A percentile compares a stretch with the other conserved stretches of the same genome.
These are phyloP conservation scores for Coelogynopora nodosa DNA, from an alignment of 2,888 invertebrate genomes.

Conservation along the genomic window DNA sequence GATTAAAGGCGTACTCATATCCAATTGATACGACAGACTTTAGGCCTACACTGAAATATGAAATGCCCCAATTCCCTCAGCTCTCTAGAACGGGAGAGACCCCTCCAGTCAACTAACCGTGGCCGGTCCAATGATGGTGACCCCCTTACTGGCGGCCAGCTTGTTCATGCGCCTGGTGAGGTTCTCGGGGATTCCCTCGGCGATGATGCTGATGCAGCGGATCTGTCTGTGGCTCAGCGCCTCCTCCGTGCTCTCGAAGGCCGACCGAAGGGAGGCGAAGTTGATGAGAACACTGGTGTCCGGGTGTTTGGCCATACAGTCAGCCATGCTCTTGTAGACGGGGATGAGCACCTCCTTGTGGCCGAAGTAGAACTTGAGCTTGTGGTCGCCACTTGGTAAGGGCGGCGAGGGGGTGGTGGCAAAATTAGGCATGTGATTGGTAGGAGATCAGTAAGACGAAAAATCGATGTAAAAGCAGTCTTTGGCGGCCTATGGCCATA, in stretches of 20 bases:
- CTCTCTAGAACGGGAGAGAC: not conserved
- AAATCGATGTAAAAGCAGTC: no score
- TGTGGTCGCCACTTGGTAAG: constrained; percentile 78
- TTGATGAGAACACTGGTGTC: constrained; percentile 89
- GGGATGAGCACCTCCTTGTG: constrained; percentile 89
- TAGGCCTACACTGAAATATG: no score
- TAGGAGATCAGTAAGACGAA: no score
- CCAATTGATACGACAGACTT: no score
- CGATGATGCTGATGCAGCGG: constrained; percentile 92
- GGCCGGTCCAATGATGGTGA: constrained; percentile 85
- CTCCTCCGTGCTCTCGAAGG: constrained; percentile 91
- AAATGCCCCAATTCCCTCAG: no score
- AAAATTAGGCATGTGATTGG: no score
- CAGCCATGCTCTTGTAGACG: constrained; percentile 93
- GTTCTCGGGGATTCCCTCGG: constrained; percentile 98
- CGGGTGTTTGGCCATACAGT: constrained; percentile 88
- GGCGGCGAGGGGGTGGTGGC: no score
- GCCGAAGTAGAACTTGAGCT: constrained; percentile 99
- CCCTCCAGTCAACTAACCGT: constrained; percentile 55
- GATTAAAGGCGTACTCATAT: no score
- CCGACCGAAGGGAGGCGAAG: constrained; percentile 93
- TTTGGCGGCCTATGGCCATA: no score
- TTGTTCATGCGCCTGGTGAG: constrained; percentile 85
- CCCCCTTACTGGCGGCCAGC: constrained; percentile 74
- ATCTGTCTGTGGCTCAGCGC: constrained; percentile 79